Evolutionary conservation across 2,888 invertebrate genomes (phyloP), one percentile per base, ranked within the genome.

Genomic region (Thymelicus lineola): DNA sequence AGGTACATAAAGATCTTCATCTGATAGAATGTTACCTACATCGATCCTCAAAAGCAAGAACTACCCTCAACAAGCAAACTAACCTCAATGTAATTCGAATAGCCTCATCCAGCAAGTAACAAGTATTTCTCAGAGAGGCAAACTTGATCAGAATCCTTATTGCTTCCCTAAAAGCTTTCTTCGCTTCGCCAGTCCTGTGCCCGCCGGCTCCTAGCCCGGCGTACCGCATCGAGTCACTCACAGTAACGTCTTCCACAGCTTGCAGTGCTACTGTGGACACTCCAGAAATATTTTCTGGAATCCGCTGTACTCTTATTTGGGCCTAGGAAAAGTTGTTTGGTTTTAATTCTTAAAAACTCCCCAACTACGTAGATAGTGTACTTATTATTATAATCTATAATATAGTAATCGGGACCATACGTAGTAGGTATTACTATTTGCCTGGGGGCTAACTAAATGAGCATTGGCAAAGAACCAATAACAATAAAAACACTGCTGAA

Each of bases 61-160:
- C 42, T 10, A 42, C 12, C 4, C 9, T 42, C 42, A 9, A 9
- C 12, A 4, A 12, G 9, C 9, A 10, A 42, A 45, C 55, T 50
- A 59, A 92, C 94, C 94, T 91, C 64, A 93, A 77, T 7, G 93
- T 93, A 15, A 85, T 82, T 63, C 86, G 86, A 46, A 91, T 82
- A 14, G 91, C 89, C 61, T 82, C 86, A 73, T 92, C 90, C 46
- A 94, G 75, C 50, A 90, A 75, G 35, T 88, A 77, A 70, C 94
- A 93, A 28, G 86, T 90, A 70, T 89, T 90, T 63, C 91, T 85
- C 73, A 94, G 85, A 0, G 94, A 93, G 0, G 94, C 94, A 57
- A 94, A 94, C 77, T 93, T 94, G 58, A 95, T 90, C 0, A 94
- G 82, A 7, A 91, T 85, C 55, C 81, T 79, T 1, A 90, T 78